These are phyloP conservation scores for Telmatochromis sp. DNA, from an alignment of 2,113 vertebrate genomes.

Conservation along the genomic window DNA sequence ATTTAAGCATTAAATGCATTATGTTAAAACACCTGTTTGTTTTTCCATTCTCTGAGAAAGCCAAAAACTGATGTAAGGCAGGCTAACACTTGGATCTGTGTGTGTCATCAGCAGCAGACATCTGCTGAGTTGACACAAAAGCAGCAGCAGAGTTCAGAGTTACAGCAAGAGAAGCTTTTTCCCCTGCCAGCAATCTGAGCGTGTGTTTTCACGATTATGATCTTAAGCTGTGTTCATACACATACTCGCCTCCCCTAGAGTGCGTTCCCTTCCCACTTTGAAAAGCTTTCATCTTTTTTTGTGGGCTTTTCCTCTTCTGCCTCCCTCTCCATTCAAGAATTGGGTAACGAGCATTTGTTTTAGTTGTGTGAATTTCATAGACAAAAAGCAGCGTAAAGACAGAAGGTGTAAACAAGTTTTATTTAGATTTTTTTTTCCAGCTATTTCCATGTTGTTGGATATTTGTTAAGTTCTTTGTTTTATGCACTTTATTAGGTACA, in stretches of 20 bases:
- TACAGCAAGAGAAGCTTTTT: conserved; percentile 4
- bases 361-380: neutral
- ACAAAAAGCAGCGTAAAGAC: neutral
- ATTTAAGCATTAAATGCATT: neutral
- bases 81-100: neutral
- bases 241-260: conserved; percentile 27
- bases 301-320: neutral
- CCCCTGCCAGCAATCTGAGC: neutral
- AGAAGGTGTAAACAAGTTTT: neutral
- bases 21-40: neutral
- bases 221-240: conserved; percentile 51
- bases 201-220: conserved; percentile 51
- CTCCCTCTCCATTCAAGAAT: neutral
- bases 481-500: neutral
- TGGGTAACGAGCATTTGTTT: neutral
- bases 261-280: conserved; percentile 7
- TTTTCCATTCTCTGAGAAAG: neutral
- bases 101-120: conserved; percentile 41
- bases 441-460: neutral
- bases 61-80: neutral
- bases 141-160: conserved; percentile 13
- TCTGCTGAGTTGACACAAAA: conserved; percentile 47
- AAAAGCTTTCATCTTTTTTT: conserved; percentile 40
- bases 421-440: fast-evolving
- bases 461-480: neutral